Base-by-base conservation (phyloP, 64 coral and sea anemone genomes). In the Actinia tenebrosa region DNA sequence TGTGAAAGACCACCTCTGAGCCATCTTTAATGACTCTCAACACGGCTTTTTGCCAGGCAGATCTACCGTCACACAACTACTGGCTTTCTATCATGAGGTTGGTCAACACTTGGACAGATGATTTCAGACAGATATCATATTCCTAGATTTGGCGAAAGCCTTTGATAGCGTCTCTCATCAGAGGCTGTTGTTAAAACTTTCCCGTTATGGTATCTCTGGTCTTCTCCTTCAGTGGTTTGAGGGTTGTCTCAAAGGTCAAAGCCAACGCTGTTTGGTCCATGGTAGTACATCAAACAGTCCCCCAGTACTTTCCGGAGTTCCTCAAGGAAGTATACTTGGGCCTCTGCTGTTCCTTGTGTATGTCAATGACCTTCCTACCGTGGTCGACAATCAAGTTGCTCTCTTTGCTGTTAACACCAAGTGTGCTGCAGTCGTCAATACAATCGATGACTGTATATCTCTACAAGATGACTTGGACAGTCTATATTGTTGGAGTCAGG, bases 351-450 rank as follows among this genome's bases (percentile, higher is more conserved):
- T 90, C 25, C 52, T 78, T 43, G 89, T 85, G 45, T 89, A 89
- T 84, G 64, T 90, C 30, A 37, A 37, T 37, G 30, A 37, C 1
- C 30, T 37, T 37, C 30, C 30, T 37, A 37, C 30, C 30, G 30
- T 37, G 30, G 30, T 37, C 30, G 30, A 37, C 30, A 37, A 37
- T 37, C 30, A 37, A 37, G 30, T 37, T 44, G 60, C 78, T 4
- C 90, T 87, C 10, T 87, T 87, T 68, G 85, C 78, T 43, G 90
- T 87, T 83, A 85, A 87, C 61, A 52, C 90, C 30, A 91, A 91
- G 64, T 91, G 89, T 68, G 60, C 17, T 23, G 15, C 62, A 46
- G 75, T 64, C 15, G 80, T 91, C 60, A 78, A 86, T 26, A 81
- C 84, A 45, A 53, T 81, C 44, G 52, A 86, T 22, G 89, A 91